Evolutionary conservation across 2,888 invertebrate species (phyloP).

Genomic region (Baronia brevicornis): DNA sequence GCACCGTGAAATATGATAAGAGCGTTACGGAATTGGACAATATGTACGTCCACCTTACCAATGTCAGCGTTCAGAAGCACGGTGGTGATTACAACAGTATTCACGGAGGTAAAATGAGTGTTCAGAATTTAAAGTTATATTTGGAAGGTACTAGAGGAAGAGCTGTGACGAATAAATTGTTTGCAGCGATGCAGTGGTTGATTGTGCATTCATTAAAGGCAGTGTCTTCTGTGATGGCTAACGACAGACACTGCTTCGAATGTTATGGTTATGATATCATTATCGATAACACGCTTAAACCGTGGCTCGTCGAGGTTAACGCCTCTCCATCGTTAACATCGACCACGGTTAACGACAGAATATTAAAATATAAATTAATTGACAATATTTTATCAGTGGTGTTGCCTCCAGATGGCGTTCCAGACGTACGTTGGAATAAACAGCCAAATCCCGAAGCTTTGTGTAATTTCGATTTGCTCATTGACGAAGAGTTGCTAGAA

Average conservation of each 20-base stretch:
- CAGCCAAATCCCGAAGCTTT: slow-evolving; percentile 82
- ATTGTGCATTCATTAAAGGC: slow-evolving; percentile 96
- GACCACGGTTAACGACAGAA: slow-evolving; percentile 95
- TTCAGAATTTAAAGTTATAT: slow-evolving; percentile 92
- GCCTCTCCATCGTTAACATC: slow-evolving; percentile 96
- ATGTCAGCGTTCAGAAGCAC: slow-evolving; percentile 98
- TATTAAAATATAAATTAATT: slow-evolving; percentile 94
- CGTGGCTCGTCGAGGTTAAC: slow-evolving; percentile 96
- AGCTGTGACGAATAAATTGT: slow-evolving; percentile 91
- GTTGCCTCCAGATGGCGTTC: slow-evolving; percentile 90
- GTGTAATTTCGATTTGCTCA: slow-evolving; percentile 88
- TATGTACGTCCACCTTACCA: slow-evolving; percentile 94
- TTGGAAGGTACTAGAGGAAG: slow-evolving; percentile 94
- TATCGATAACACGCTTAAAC: slow-evolving; percentile 94
- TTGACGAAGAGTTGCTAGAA: slow-evolving; percentile 88
- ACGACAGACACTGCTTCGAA: slow-evolving; percentile 94
- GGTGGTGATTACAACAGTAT: slow-evolving; percentile 96
- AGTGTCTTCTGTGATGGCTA: slow-evolving; percentile 95
- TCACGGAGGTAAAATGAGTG: slow-evolving; percentile 96
- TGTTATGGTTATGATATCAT: slow-evolving; percentile 98
- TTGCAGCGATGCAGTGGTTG: slow-evolving; percentile 91
- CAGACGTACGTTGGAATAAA: slow-evolving; percentile 94
- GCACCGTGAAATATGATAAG: slow-evolving; percentile 96
- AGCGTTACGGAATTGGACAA: slow-evolving; percentile 92
- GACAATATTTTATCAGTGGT: slow-evolving; percentile 95